Conservation (phyloP, 2,797 vertebrate species). For the Epinephelus malabaricus region DNA sequence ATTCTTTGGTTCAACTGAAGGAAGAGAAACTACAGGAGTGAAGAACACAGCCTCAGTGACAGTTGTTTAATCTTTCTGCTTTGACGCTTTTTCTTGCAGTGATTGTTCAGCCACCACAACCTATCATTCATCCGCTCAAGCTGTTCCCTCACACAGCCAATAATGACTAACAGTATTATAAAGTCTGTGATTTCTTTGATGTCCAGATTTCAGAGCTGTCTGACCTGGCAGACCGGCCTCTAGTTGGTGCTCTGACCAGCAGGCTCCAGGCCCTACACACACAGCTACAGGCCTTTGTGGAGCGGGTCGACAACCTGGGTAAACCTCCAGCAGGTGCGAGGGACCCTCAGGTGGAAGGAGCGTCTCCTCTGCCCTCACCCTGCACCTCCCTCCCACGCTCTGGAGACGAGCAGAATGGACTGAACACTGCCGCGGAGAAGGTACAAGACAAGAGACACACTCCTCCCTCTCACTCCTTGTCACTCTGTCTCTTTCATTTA, state of each 20-base stretch:
- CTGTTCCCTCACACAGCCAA: neutral
- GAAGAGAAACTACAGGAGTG: too few species aligned
- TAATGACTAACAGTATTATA: neutral
- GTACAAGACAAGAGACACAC: constrained; percentile 77
- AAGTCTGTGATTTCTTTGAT: neutral
- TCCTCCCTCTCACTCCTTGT: constrained; percentile 43
- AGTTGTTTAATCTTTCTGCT: too few species aligned
- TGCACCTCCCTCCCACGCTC: constrained; percentile 66
- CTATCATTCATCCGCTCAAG: neutral
- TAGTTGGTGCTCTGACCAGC: constrained; percentile 91
- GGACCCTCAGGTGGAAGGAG: constrained; percentile 83
- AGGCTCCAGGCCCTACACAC: constrained; percentile 91
- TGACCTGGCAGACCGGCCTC: constrained; percentile 85
- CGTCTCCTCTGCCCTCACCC: constrained; percentile 63
- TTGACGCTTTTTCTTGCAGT: neutral
- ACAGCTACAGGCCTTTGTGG: constrained; percentile 91
- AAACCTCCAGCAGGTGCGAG: constrained; percentile 75
- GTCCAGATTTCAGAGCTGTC: constrained; percentile 77
- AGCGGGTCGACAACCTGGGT: constrained; percentile 88
- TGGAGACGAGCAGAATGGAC: constrained; percentile 85
- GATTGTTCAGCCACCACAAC: neutral
- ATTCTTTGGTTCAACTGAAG: too few species aligned
- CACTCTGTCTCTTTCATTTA: constrained; percentile 54
- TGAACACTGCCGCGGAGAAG: constrained; percentile 87
- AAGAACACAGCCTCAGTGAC: too few species aligned